Percentiles rank a stretch among this genome's conserved stretches.
phyloP scores from a whole-genome alignment of 2,113 vertebrate genomes.

The Scatophagus argus region DNA sequence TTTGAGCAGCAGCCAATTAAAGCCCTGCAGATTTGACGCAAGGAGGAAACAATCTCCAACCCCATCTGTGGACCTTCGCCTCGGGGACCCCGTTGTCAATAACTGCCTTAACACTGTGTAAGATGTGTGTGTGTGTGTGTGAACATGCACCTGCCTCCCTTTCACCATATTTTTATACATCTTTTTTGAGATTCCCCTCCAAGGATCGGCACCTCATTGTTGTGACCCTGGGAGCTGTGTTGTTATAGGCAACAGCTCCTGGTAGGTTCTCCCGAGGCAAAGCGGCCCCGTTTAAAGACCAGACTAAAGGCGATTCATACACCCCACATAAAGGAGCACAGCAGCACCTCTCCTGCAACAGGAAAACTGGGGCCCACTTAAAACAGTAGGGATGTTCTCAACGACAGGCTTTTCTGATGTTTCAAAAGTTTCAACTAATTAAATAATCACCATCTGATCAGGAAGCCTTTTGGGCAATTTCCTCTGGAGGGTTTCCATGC shows the following conservation, averaged over 20 bases:
- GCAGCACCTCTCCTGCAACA: not conserved
- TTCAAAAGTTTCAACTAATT: too few species aligned
- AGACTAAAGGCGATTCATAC: not conserved
- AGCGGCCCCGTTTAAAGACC: not conserved
- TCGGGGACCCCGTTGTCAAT: slow-evolving; percentile 46
- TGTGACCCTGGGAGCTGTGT: not conserved
- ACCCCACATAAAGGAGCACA: not conserved
- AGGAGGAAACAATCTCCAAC: slow-evolving; percentile 67
- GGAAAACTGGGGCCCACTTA: too few species aligned
- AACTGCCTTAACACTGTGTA: slow-evolving; percentile 30
- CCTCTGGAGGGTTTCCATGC: not conserved
- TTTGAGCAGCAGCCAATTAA: slow-evolving; percentile 74
- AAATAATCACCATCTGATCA: not conserved
- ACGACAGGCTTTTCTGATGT: too few species aligned
- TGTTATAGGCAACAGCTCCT: not conserved
- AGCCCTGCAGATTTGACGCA: slow-evolving; percentile 51
- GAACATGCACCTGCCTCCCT: slow-evolving; percentile 12
- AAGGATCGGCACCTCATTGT: not conserved
- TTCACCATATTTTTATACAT: slow-evolving; percentile 1
- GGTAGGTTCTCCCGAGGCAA: not conserved
- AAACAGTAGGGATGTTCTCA: too few species aligned
- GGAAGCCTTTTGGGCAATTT: not conserved
- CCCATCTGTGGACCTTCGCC: slow-evolving; percentile 69
- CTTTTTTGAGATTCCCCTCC: not conserved
- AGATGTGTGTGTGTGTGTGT: not conserved